Percentiles rank a stretch among this genome's conserved stretches.
phyloP scores from a whole-genome alignment of 1,140 invertebrate genomes.

The Nilaparvata lugens region DNA sequence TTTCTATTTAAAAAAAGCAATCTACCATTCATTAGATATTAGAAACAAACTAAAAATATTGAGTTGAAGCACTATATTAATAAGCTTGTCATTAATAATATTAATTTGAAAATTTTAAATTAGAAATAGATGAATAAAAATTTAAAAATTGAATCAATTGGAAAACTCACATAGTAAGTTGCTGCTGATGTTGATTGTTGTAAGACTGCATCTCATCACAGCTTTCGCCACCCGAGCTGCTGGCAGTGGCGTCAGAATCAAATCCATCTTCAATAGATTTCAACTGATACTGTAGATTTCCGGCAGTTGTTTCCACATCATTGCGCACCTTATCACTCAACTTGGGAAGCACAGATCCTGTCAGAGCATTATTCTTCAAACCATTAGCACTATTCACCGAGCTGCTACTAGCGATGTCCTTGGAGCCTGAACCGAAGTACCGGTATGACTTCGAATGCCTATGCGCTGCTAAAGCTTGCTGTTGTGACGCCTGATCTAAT shows the following conservation, averaged over 20 bases:
- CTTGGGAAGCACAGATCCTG: constrained; percentile 42
- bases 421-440: constrained; percentile 53
- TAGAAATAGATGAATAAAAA: too few relatives aligned
- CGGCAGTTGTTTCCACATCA: constrained; percentile 53
- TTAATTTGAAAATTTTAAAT: too few relatives aligned
- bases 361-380: constrained; percentile 17
- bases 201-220: constrained; percentile 79
- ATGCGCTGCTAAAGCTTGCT: constrained; percentile 29
- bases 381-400: constrained; percentile 17
- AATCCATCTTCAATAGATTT: constrained; percentile 58
- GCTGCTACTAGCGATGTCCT: constrained; percentile 36
- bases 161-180: constrained; percentile 65
- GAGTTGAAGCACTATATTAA: too few relatives aligned
- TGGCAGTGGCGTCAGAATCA: constrained; percentile 88
- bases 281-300: constrained; percentile 58
- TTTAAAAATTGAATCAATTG: too few relatives aligned
- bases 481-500: constrained; percentile 37
- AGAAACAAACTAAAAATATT: too few relatives aligned
- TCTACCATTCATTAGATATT: too few relatives aligned
- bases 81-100: too few relatives aligned
- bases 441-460: constrained; percentile 25
- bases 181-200: constrained; percentile 63
- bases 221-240: constrained; percentile 87
- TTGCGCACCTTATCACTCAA: constrained; percentile 35
- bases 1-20: too few relatives aligned